Evolutionary conservation across 1,140 invertebrate species (phyloP).

Genomic region (Zaprionus inermis): DNA sequence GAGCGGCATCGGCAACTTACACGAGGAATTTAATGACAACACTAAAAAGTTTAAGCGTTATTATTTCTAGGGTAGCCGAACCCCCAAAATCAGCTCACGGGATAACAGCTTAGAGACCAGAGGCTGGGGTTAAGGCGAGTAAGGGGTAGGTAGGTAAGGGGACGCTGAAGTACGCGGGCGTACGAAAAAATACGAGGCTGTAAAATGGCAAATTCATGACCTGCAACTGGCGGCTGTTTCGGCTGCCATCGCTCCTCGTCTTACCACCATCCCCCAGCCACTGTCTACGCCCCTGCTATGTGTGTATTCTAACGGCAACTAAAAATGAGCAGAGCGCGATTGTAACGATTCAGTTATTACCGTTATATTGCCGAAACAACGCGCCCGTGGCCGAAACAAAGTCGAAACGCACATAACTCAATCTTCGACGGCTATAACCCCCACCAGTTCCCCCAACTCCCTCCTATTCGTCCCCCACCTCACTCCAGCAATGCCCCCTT

Average conservation of each 20-base stretch:
- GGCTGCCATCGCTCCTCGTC: not conserved
- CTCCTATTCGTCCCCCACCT: not conserved
- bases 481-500: not conserved
- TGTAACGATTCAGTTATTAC: constrained; percentile 84
- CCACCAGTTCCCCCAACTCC: not conserved
- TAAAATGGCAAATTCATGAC: constrained; percentile 84
- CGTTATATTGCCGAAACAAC: constrained; percentile 83
- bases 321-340: constrained; percentile 71
- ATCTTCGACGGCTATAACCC: constrained; percentile 72
- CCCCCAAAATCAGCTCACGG: constrained; percentile 71
- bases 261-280: not conserved
- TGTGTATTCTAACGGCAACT: constrained; percentile 80
- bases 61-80: constrained; percentile 81
- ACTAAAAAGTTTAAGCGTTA: constrained; percentile 84
- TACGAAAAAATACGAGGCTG: constrained; percentile 83
- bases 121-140: constrained; percentile 23
- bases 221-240: constrained; percentile 67
- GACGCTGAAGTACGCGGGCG: constrained; percentile 19
- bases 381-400: constrained; percentile 69
- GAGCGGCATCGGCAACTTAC: constrained; percentile 68
- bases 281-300: constrained; percentile 6
- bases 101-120: constrained; percentile 67
- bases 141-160: not conserved
- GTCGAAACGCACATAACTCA: constrained; percentile 84
- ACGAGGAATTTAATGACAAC: constrained; percentile 84